Base-by-base conservation (phyloP, 2,797 vertebrate genomes). In the Enteromius viviparus region DNA sequence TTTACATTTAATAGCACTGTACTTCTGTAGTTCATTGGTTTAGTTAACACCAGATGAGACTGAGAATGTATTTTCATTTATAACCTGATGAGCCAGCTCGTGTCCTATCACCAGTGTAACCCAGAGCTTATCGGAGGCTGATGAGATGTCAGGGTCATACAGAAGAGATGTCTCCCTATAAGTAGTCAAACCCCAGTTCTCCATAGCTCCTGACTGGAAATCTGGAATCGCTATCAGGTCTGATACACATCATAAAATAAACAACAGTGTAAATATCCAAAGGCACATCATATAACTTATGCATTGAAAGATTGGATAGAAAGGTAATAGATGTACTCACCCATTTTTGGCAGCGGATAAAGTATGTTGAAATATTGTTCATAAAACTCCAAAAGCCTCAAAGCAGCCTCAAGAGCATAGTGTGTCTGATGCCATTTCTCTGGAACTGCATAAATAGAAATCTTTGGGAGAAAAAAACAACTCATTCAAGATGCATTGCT, bases 111-210 rank as follows among this genome's bases (percentile, higher is more conserved):
- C 95, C 91, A 88, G 89, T 29, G 95, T 95, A 78, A 96, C 90
- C 94, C 94, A 94, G 51, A 96, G 91, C 87, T 94, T 92, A 88
- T 96, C 93, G n/a, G 91, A 94, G 42, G 91, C 86, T 1, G 95
- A 95, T 74, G 95, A 96, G 21, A 92, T 93, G 74, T 89, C 88
- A 1, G 94, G 92, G 81, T 95, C 93, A 29, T 92, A 95, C 34
- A 96, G 93, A 32, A 96, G 92, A 79, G 94, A 94, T 0, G 92
- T 95, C 88, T 96, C 95, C 87, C 92, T 92, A 85, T 94, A 96
- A 23, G 94, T 96, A 83, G 93, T 95, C 87, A 96, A 92, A 83
- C 95, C 95, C 95, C 95, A 96, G 90, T 96, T 96, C 89, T 96
- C 95, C 96, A 96, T 96, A 0, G 95, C 95, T 64, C 95, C 95